Base-by-base conservation (phyloP, 2,797 vertebrate species). In the Peromyscus aztecus region DNA sequence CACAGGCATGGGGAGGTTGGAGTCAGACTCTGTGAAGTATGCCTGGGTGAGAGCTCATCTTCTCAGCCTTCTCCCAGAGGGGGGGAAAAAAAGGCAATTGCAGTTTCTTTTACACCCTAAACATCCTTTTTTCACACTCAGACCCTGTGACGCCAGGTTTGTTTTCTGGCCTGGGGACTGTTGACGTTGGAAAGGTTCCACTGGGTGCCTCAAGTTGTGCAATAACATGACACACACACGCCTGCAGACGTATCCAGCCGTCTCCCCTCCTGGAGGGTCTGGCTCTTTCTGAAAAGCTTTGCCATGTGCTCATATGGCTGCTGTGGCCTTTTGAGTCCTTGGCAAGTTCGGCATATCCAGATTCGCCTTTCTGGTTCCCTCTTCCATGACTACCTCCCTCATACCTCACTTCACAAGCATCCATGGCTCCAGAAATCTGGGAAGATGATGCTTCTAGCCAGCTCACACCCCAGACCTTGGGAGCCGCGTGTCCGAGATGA, bases 71-170 rank as follows among this genome's bases (percentile, higher is more conserved):
- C 82, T 94, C 78, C 83, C 21, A 31, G 80, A 95, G 87, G 77
- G 37, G 31, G 0, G 61, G 84, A 24, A 92, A 34, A 49, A 91
- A 71, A 93, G 52, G 37, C 94, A 84, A 94, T 97, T 95, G 76
- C 61, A 76, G 77, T 85, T 96, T 96, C 95, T 94, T 77, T 96
- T 96, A 96, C 23, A 94, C 94, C 95, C 94, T 80, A 96, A 94
- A 94, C 83, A 95, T 97, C 92, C 94, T 90, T 97, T 96, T 97
- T 98, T 97, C 97, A 97, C 89, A 93, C 91, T 97, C 97, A 98
- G 97, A 97, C 98, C 97, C 95, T 96, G 88, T 96, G 97, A 97
- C 97, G 97, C 98, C 97, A 96, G 96, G 94, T 98, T 97, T 96
- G 96, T 96, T 92, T 97, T 97, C 96, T 98, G 97, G 97, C 94